Base-by-base conservation (phyloP, 2,888 invertebrate species). In the Eledona agricola region DNA sequence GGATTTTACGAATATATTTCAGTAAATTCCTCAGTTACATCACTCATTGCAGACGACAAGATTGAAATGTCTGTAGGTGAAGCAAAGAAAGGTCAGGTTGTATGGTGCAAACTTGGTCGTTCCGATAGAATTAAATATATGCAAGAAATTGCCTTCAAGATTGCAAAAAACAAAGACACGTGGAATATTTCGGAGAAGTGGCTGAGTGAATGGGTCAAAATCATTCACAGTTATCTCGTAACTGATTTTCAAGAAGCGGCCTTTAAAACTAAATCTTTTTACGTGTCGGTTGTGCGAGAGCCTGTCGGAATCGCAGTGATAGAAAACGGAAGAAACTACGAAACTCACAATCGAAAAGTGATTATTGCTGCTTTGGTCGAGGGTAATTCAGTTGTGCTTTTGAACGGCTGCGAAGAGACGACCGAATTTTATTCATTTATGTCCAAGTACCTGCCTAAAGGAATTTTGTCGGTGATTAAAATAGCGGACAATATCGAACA, bases 31-130 rank as follows among this genome's bases (percentile, higher is more conserved):
- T n/a, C n/a, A n/a, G n/a, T n/a, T n/a, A n/a, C n/a, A n/a, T n/a
- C n/a, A n/a, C n/a, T n/a, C n/a, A n/a, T n/a, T n/a, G n/a, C n/a
- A n/a, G n/a, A n/a, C n/a, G 9, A 6, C 5, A 11, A 78, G 62
- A 67, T 80, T 6, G 67, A 77, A 34, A 78, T 77, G 66, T 78
- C 79, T 17, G 77, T 81, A 1, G 78, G 76, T 54, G 72, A 72
- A n/a, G 80, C 81, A 2, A 76, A 74, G 52, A 77, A 75, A 59
- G 78, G 78, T 6, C 76, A 76, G 20, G 67, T 72, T 19, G 71
- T 70, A 66, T 80, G 73, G 72, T 58, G 43, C 11, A 70, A 65
- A 57, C 37, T 58, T 4, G 19, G 63, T 5, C 47, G 32, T 6
- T 50, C 64, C 9, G 49, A 56, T 6, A 63, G 65, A 62, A 42